A percentile compares a stretch with the other conserved stretches of the same genome.
phyloP scores from a whole-genome alignment of 2,113 vertebrate species.

The Mionectes macconnelli region DNA sequence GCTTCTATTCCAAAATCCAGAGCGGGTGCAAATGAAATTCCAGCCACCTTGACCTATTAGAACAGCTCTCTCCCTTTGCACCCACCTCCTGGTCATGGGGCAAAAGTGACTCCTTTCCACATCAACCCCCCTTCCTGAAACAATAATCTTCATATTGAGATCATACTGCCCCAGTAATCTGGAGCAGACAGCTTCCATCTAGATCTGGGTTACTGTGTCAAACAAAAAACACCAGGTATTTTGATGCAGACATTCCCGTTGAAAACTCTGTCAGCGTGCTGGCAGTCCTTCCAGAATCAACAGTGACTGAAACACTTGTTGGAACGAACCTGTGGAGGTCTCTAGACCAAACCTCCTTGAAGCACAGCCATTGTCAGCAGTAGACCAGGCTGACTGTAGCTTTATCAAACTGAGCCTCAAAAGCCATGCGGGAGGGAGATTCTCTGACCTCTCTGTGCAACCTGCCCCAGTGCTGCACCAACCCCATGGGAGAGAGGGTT shows the following conservation, averaged over 20 bases:
- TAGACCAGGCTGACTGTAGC: background rate
- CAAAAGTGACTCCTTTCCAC: background rate
- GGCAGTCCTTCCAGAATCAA: background rate
- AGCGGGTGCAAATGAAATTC: background rate
- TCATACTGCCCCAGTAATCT: background rate
- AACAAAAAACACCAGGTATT: background rate
- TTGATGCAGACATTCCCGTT: background rate
- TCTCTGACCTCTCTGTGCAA: background rate
- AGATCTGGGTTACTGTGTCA: background rate
- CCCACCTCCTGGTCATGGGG: background rate
- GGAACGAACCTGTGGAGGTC: background rate
- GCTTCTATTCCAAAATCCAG: background rate
- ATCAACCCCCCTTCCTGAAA: background rate
- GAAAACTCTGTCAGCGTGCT: background rate
- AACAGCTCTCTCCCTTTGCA: background rate
- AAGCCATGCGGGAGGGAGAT: background rate
- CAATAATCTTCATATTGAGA: background rate
- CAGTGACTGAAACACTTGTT: background rate
- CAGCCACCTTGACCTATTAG: background rate
- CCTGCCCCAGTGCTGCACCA: background rate
- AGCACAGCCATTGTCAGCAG: background rate
- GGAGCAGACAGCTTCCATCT: background rate
- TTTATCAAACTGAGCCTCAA: background rate
- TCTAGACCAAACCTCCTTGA: background rate
- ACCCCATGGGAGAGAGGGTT: rapidly evolving